Evolutionary conservation across 1,140 invertebrate genomes (phyloP).

Genomic region (Octopus bimaculoides): DNA sequence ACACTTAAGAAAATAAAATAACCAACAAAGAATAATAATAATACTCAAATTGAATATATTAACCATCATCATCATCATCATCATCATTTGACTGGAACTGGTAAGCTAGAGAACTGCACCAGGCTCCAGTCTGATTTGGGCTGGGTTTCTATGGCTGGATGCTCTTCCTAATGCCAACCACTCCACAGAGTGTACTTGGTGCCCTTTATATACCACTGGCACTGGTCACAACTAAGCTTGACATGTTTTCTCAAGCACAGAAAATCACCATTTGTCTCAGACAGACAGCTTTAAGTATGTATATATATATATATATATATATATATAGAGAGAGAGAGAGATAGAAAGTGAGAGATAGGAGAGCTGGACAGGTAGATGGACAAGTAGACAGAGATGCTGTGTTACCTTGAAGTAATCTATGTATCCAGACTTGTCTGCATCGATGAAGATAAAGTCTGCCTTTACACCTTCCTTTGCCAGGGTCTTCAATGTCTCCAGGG

Average conservation of each 20-base stretch:
- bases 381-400: not conserved
- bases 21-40: not conserved
- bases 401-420: conserved; percentile 21
- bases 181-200: too few relatives aligned
- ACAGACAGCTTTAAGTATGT: too few relatives aligned
- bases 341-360: not conserved
- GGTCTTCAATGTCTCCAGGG: conserved; percentile 19
- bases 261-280: too few relatives aligned
- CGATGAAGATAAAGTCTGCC: conserved; percentile 28
- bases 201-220: too few relatives aligned
- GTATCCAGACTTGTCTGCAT: conserved; percentile 23
- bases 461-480: conserved; percentile 19
- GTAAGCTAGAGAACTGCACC: too few relatives aligned
- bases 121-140: too few relatives aligned
- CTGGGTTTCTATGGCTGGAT: too few relatives aligned
- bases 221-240: too few relatives aligned
- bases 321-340: not conserved
- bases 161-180: too few relatives aligned
- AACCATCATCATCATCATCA: not conserved
- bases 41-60: not conserved
- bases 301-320: too few relatives aligned
- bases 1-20: not conserved
- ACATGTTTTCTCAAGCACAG: too few relatives aligned
- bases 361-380: not conserved
- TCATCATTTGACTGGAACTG: too few relatives aligned